Base-by-base conservation (phyloP, 2,797 vertebrate species). In the Danio aesculapii region DNA sequence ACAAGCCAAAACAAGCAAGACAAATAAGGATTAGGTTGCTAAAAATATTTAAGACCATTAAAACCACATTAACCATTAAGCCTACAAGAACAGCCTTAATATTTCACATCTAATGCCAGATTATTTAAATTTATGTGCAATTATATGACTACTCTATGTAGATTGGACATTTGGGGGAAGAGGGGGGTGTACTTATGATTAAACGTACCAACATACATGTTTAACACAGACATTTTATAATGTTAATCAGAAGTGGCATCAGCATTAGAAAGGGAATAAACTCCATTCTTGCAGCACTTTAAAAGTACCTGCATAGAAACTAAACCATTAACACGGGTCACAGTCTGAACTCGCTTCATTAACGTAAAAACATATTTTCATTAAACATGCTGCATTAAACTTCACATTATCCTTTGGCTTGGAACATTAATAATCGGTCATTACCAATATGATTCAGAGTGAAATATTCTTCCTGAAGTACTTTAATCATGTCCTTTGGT, bases 381-480 rank as follows among this genome's bases (percentile, higher is more conserved):
- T 81, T 57, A 74, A 16, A 41, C 41, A 75, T 66, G 57, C 71
- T 76, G 21, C 76, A 72, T 82, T 74, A 82, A 76, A 67, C 58
- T 19, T 39, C 72, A 70, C 53, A 83, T 75, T 77, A 55, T 78
- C 44, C 44, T 44, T 77, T 66, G 64, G 72, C 59, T 79, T 55
- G 75, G 75, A 47, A 75, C 76, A 82, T 79, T 80, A 72, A 80
- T 59, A 74, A 69, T 77, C 30, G 19, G 14, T 61, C 44, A 71
- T 79, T 82, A 67, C 61, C 39, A 55, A 58, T 52, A 59, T 6
- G 10, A 73, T 53, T 50, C 57, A 46, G 9, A 52, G 55, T 70
- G 21, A 53, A 79, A 63, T 63, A 47, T 16, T 64, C 64, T 11
- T 19, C 10, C 14, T 1, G 11, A 57, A 47, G n/a, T 14, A 21